Conservation (phyloP, 2,888 invertebrate genomes). For the Cantharis flavilabris region DNA sequence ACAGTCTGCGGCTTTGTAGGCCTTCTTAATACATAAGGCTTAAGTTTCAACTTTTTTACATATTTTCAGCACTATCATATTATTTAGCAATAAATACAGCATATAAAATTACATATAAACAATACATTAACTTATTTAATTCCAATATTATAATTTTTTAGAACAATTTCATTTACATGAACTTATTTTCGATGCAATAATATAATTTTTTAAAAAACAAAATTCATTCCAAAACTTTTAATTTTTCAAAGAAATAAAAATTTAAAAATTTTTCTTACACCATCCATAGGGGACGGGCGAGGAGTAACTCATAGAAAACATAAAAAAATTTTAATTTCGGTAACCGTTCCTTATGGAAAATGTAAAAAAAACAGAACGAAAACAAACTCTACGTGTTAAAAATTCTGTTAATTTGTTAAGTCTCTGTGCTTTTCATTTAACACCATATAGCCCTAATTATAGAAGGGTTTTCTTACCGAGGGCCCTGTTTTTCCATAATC, state of each 20-base stretch:
- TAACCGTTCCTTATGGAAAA: not conserved
- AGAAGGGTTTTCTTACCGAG: slow-evolving; percentile 70
- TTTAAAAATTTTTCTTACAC: not conserved
- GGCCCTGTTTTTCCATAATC: slow-evolving; percentile 77
- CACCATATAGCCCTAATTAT: slow-evolving; percentile 47
- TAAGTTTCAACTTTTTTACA: slow-evolving; percentile 26
- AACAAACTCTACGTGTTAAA: slow-evolving; percentile 14
- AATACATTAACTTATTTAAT: slow-evolving; percentile 31
- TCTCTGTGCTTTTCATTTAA: slow-evolving; percentile 52
- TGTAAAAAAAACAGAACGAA: not conserved
- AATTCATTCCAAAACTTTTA: not conserved
- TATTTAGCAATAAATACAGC: slow-evolving; percentile 46
- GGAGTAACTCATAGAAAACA: not conserved
- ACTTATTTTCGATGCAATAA: not conserved
- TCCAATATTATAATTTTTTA: not conserved
- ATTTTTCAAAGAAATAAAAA: not conserved
- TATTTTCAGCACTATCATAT: slow-evolving; percentile 25
- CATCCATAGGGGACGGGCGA: not conserved
- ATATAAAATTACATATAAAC: slow-evolving; percentile 37
- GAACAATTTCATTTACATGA: not conserved
- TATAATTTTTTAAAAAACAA: slow-evolving; percentile 7
- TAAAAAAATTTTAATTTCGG: not conserved
- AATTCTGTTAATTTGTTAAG: slow-evolving; percentile 45
- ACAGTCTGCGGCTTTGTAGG: slow-evolving; percentile 30
- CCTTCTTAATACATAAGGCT: slow-evolving; percentile 25